Evolutionary conservation across 2,113 vertebrate genomes (phyloP), one percentile per base, ranked within the genome.

Genomic region (Alectura lathami): DNA sequence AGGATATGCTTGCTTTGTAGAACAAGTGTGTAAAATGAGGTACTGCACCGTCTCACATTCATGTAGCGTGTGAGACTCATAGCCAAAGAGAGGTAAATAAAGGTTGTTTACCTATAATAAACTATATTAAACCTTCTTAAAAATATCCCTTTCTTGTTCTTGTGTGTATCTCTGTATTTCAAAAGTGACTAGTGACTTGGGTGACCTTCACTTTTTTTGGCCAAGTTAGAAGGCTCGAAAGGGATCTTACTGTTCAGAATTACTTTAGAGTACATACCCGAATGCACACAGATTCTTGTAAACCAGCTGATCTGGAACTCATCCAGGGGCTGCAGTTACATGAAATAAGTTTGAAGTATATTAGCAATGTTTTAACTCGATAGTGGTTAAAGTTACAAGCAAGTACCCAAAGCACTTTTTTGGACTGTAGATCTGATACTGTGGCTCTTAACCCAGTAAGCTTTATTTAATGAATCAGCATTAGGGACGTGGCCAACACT

Each of bases 391-490:
- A 79, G 18, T 40, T 82, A 47, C 12, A 64, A 84, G 29, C 12
- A 77, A 17, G 13, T 70, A 84, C 36, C 38, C 56, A 78, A 23
- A 53, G 24, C 3, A 21, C 27, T 36, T 92, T 91, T 89, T 54
- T 17, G 29, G 40, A 32, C 17, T 54, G 90, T 73, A 54, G 40
- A 66, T 92, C 53, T 88, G 54, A 53, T 80, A 59, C 22, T 43
- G 60, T 64, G 62, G 21, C 66, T 89, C 30, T 92, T 92, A 80
- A 82, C 75, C 62, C 54, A 73, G 63, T 82, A 69, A 69, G 22
- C 12, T 73, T 66, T 89, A 63, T 83, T 79, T 89, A 76, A 73
- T 91, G 84, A 94, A 68, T 94, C 87, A 95, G 85, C 89, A 77
- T 91, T 94, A 91, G 23, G n/a, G 73, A 85, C 85, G 62, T 50